Base-by-base conservation (phyloP, 2,888 invertebrate species). In the Proisotoma minuta region DNA sequence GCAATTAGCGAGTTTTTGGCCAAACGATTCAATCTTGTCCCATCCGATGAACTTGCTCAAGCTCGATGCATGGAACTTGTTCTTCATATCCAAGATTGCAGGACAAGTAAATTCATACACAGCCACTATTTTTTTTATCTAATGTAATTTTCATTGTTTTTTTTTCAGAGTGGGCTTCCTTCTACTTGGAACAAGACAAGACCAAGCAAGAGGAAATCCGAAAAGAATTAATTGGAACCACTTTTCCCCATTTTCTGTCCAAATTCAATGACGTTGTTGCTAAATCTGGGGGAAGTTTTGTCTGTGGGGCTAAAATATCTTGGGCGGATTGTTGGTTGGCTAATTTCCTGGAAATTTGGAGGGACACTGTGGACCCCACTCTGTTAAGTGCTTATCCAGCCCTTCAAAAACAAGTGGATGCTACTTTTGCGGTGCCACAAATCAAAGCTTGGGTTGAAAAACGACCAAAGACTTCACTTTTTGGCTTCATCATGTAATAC, bases 1-100 rank as follows among this genome's bases (percentile, higher is more conserved):
- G 83, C 84, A 15, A 81, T 84, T 54, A 81, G 81, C 8, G 77
- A 83, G 73, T 82, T 81, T 76, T 75, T 84, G 62, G 84, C 83
- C 1, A 77, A 78, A 59, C 77, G 82, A 70, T 78, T 80, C 71
- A 80, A 80, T 15, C 77, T 84, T 57, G 77, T 78, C n/a, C 84
- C 84, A 15, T 78, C 79, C 69, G 79, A 81, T 71, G 82, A 82
- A 68, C 81, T 81, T 80, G 83, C 84, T 72, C 77, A 80, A 47
- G 79, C 83, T 72, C 79, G 81, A 63, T 82, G 82, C 74, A 83
- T 83, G 72, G 81, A 81, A 60, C 77, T 82, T 58, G 82, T 83
- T 56, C 83, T 82, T 74, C 80, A 81, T 24, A 76, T 82, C 34
- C 80, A 79, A 15, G 83, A 83, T 75, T 78, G 82, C 53, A 81